Percentiles rank a stretch among this genome's conserved stretches.
Conservation (phyloP, 2,797 vertebrate species). For the Clarias pachynema region DNA sequence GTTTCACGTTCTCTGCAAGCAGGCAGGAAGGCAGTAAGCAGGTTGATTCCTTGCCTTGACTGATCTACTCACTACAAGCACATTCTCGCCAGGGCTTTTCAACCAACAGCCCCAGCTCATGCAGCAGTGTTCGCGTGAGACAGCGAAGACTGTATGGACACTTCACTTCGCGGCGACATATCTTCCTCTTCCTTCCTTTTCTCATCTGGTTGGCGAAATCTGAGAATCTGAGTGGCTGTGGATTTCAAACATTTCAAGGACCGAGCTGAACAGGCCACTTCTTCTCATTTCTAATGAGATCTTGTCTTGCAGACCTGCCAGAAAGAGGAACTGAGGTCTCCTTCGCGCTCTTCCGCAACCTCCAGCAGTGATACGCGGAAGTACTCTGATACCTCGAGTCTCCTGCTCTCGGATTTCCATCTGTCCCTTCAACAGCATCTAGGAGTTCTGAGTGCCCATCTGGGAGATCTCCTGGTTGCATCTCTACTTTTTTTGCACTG, state of each 20-base stretch:
- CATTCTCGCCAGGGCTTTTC: constrained; percentile 8
- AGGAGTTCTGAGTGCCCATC: constrained; percentile 56
- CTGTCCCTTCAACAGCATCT: constrained; percentile 60
- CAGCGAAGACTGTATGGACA: constrained; percentile 14
- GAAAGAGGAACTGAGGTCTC: constrained; percentile 48
- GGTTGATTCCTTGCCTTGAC: constrained; percentile 51
- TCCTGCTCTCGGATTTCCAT: constrained; percentile 60
- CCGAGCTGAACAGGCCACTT: constrained; percentile 11
- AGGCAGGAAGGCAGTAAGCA: constrained; percentile 48
- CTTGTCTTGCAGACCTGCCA: constrained; percentile 38
- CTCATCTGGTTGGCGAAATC: not conserved
- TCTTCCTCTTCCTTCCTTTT: constrained; percentile 37
- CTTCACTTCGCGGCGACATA: constrained; percentile 11
- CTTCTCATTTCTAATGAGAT: constrained; percentile 21
- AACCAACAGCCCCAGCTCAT: constrained; percentile 1
- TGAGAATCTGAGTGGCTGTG: not conserved
- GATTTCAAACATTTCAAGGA: constrained; percentile 4
- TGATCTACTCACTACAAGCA: constrained; percentile 33
- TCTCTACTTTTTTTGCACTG: constrained; percentile 25
- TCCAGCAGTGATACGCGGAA: constrained; percentile 64
- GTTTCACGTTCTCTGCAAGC: constrained; percentile 40
- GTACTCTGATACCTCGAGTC: constrained; percentile 30
- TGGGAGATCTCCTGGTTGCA: constrained; percentile 48
- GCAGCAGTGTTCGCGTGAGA: not conserved
- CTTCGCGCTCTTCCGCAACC: not conserved